These are phyloP conservation scores for Machimus rusticus DNA, from an alignment of 2,888 invertebrate genomes.

Conservation along the genomic window DNA sequence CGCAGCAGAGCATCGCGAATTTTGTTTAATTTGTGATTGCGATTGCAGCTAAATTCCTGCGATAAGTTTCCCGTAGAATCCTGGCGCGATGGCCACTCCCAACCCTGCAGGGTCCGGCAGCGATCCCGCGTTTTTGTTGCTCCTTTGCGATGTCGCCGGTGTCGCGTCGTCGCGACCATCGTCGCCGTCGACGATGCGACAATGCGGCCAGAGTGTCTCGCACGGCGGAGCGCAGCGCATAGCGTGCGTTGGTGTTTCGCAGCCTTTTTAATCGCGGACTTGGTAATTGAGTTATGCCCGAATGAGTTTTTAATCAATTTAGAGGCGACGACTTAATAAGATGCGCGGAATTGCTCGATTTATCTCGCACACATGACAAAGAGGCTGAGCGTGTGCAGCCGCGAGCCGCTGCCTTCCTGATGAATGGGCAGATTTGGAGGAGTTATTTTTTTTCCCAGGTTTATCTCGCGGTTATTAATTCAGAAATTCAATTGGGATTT, in stretches of 20 bases:
- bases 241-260: slow-evolving; percentile 26
- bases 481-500: neutral
- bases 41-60: slow-evolving; percentile 14
- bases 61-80: slow-evolving; percentile 10
- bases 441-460: neutral
- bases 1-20: neutral
- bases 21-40: slow-evolving; percentile 34
- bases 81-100: neutral
- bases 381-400: slow-evolving; percentile 17
- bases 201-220: neutral
- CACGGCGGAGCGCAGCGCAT: neutral
- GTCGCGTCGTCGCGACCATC: neutral
- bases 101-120: neutral
- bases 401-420: neutral
- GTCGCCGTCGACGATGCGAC: neutral
- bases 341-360: slow-evolving; percentile 40
- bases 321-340: slow-evolving; percentile 43
- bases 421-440: slow-evolving; percentile 20
- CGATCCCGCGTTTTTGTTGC: neutral
- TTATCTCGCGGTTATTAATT: neutral
- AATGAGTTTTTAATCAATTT: slow-evolving; percentile 46
- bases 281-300: slow-evolving; percentile 45
- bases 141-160: neutral
- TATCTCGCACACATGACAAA: slow-evolving; percentile 39
- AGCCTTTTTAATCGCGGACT: slow-evolving; percentile 3